Evolutionary conservation across 2,113 vertebrate genomes (phyloP).

Genomic region (Vulpes vulpes): DNA sequence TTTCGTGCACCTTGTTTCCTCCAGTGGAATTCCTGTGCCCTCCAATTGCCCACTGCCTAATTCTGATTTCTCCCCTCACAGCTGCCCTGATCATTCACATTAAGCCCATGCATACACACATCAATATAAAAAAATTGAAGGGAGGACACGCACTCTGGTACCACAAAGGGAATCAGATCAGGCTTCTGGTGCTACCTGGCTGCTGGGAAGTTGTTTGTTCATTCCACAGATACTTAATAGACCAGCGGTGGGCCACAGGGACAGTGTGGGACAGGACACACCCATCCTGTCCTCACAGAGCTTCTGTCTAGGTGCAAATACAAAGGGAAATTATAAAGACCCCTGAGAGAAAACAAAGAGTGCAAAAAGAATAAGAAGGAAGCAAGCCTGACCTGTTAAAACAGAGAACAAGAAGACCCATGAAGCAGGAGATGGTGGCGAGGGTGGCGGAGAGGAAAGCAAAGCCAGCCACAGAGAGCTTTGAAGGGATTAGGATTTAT

Average conservation of each 20-base stretch:
- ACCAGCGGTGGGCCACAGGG: too few species aligned
- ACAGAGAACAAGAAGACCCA: background rate
- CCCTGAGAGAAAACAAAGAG: background rate
- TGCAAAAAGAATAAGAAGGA: background rate
- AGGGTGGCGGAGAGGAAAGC: too few species aligned
- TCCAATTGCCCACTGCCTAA: background rate
- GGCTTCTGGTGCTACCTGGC: background rate
- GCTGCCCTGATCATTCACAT: background rate
- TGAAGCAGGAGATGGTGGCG: background rate
- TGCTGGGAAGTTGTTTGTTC: background rate
- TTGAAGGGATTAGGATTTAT: background rate
- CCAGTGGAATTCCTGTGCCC: background rate
- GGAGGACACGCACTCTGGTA: background rate
- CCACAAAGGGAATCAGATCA: background rate
- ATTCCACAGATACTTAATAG: background rate
- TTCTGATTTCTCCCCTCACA: background rate
- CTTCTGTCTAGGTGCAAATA: background rate
- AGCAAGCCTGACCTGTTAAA: background rate
- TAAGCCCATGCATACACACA: background rate
- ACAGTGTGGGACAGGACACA: background rate
- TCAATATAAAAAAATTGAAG: background rate
- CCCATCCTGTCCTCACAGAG: rapidly evolving
- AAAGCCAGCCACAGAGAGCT: background rate
- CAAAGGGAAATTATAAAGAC: background rate
- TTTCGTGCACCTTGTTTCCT: background rate